Percentiles rank a stretch among this genome's conserved stretches.
Evolutionary conservation across 2,113 vertebrate genomes (phyloP).

Genomic region (Neodontobutis hainanensis): DNA sequence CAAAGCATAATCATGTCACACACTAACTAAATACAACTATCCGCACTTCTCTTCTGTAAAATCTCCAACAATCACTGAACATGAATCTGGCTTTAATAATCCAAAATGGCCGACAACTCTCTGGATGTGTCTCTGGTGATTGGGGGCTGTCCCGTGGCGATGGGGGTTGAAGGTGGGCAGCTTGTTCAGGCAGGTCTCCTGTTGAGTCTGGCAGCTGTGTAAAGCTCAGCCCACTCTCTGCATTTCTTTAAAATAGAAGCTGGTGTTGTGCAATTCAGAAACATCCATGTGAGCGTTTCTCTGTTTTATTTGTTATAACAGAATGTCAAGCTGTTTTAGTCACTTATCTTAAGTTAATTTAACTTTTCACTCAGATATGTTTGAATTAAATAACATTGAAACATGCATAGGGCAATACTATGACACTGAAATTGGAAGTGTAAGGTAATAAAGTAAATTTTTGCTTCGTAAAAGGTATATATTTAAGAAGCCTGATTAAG

Average conservation of each 20-base stretch:
- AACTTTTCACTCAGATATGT: neutral
- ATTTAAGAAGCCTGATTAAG: too few relatives aligned
- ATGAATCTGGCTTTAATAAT: slow-evolving; percentile 33
- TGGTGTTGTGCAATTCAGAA: slow-evolving; percentile 15
- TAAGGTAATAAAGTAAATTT: neutral
- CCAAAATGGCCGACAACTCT: slow-evolving; percentile 29
- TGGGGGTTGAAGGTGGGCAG: slow-evolving; percentile 46
- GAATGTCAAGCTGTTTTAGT: neutral
- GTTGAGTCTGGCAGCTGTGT: slow-evolving; percentile 62
- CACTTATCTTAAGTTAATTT: neutral
- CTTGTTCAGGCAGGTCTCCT: slow-evolving; percentile 55
- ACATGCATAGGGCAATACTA: neutral
- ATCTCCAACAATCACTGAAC: slow-evolving; percentile 9
- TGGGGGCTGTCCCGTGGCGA: slow-evolving; percentile 47
- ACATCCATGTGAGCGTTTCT: slow-evolving; percentile 23
- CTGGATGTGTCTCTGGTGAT: slow-evolving; percentile 17
- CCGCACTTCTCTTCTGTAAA: neutral
- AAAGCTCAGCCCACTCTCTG: slow-evolving; percentile 49
- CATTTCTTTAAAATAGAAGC: slow-evolving; percentile 7
- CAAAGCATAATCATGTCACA: too few relatives aligned
- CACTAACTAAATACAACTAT: too few relatives aligned
- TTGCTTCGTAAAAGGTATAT: neutral
- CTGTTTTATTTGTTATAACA: slow-evolving; percentile 9
- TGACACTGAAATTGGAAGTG: neutral
- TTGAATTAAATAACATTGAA: neutral